Evolutionary conservation across 2,797 vertebrate species (phyloP).

Genomic region (Danio choprae): DNA sequence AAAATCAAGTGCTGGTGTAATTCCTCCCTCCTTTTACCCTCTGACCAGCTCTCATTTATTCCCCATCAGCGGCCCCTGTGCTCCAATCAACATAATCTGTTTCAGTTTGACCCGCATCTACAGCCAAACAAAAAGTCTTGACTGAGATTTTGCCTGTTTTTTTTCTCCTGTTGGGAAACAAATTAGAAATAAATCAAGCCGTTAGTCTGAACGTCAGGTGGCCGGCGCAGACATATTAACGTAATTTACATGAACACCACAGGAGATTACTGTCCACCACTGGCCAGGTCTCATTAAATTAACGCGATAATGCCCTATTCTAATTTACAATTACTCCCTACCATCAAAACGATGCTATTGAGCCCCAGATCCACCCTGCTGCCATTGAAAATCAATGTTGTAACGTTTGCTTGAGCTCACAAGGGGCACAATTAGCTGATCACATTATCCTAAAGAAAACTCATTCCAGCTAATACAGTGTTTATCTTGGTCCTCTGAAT

Average conservation of each 20-base stretch:
- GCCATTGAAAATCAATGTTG: slow-evolving; percentile 53
- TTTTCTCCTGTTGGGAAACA: slow-evolving; percentile 69
- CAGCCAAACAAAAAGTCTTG: slow-evolving; percentile 54
- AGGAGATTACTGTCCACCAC: slow-evolving; percentile 57
- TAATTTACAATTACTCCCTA: slow-evolving; percentile 62
- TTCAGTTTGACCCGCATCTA: slow-evolving; percentile 59
- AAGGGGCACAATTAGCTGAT: slow-evolving; percentile 4
- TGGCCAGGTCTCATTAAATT: slow-evolving; percentile 66
- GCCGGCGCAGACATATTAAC: slow-evolving; percentile 54
- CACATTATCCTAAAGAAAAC: slow-evolving; percentile 39
- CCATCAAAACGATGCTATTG: slow-evolving; percentile 62
- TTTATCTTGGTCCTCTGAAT: slow-evolving; percentile 33
- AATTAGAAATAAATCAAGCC: slow-evolving; percentile 70
- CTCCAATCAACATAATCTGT: slow-evolving; percentile 66
- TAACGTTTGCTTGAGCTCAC: slow-evolving; percentile 42
- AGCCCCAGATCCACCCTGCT: slow-evolving; percentile 41
- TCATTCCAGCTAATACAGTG: slow-evolving; percentile 22
- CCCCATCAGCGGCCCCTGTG: slow-evolving; percentile 65
- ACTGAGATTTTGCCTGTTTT: slow-evolving; percentile 61
- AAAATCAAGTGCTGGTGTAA: slow-evolving; percentile 11
- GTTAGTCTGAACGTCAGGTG: slow-evolving; percentile 54
- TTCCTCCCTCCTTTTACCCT: slow-evolving; percentile 45
- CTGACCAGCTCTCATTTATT: slow-evolving; percentile 67
- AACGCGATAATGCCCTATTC: slow-evolving; percentile 63
- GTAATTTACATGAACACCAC: slow-evolving; percentile 49